These are phyloP conservation scores for Drosophila bipectinata DNA, from an alignment of 1,140 invertebrate genomes.

Conservation along the genomic window DNA sequence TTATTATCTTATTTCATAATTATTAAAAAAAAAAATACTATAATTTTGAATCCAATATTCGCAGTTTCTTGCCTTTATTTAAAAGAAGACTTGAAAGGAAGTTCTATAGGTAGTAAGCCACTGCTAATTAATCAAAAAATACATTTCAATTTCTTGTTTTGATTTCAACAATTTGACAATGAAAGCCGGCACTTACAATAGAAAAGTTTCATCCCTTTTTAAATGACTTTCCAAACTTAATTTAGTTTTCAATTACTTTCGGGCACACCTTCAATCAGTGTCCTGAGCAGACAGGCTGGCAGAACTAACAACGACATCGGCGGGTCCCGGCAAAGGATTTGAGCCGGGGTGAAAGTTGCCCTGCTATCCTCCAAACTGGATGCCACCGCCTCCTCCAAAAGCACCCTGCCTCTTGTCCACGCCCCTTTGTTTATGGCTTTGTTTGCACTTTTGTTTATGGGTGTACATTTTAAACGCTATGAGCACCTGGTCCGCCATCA, in stretches of 20 bases:
- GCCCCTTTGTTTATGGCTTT: slow-evolving; percentile 77
- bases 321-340: slow-evolving; percentile 25
- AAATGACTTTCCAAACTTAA: neutral
- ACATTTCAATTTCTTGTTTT: neutral
- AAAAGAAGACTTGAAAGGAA: too few relatives aligned
- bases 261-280: slow-evolving; percentile 9
- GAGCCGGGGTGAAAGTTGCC: slow-evolving; percentile 15
- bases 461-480: slow-evolving; percentile 79
- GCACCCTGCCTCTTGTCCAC: slow-evolving; percentile 18
- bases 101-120: too few relatives aligned
- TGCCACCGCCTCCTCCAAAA: neutral
- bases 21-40: too few relatives aligned
- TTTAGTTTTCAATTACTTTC: slow-evolving; percentile 2
- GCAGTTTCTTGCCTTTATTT: too few relatives aligned
- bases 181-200: neutral
- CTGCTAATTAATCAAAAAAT: neutral
- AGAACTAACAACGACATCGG: slow-evolving; percentile 43
- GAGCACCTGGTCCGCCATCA: slow-evolving; percentile 51
- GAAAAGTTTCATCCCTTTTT: neutral
- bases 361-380: neutral
- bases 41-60: too few relatives aligned
- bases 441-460: slow-evolving; percentile 82
- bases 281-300: slow-evolving; percentile 16
- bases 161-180: neutral
- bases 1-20: too few relatives aligned